These are phyloP conservation scores for Spilarctia lutea DNA, from an alignment of 2,888 invertebrate species.

Conservation along the genomic window DNA sequence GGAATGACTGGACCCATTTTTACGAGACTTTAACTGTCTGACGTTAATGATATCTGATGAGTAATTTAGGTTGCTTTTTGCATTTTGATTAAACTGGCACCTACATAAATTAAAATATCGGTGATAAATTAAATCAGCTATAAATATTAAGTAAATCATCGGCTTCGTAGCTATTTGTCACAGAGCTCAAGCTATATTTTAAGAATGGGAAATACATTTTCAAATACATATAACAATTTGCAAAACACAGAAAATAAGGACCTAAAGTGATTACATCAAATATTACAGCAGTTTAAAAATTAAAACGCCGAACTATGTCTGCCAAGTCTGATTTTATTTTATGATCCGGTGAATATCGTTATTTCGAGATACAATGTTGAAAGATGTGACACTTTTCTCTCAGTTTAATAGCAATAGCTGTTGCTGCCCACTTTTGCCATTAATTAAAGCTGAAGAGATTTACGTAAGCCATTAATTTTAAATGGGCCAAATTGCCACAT, in stretches of 20 bases:
- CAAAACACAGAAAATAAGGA: not conserved
- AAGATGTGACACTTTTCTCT: conserved; percentile 8
- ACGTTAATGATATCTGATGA: no score
- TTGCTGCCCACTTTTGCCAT: not conserved
- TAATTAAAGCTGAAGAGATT: conserved; percentile 3
- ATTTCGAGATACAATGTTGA: not conserved
- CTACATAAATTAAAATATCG: no score
- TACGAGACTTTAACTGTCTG: no score
- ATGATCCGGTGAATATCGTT: not conserved
- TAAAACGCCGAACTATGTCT: not conserved
- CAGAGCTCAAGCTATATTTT: no score
- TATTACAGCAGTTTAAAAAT: not conserved
- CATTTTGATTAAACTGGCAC: no score
- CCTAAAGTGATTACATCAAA: not conserved
- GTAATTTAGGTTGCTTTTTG: no score
- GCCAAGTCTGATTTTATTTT: not conserved
- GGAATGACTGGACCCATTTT: no score
- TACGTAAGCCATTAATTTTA: not conserved
- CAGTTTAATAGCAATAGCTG: conserved; percentile 4
- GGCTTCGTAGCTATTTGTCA: no score
- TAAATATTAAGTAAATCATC: no score
- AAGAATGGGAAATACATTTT: not conserved
- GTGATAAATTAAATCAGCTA: no score
- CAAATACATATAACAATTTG: not conserved
- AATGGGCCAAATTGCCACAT: not conserved